Evolutionary conservation across 2,113 vertebrate genomes (phyloP).

Genomic region (Hippocampus mohnikei): DNA sequence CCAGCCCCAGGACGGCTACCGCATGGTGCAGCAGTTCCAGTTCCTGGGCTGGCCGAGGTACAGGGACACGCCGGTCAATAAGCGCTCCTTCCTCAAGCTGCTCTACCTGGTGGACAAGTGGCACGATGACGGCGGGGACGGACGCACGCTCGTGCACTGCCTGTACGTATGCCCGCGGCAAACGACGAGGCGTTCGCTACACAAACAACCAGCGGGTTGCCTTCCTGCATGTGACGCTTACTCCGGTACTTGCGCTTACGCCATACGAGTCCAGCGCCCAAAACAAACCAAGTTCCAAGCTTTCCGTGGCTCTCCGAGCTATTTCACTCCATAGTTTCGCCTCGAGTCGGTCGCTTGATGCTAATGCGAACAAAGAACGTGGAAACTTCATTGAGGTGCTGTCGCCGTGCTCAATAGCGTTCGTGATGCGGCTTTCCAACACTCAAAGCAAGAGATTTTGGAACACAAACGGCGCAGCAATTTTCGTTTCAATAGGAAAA

Average conservation of each 20-base stretch:
- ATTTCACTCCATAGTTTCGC: too few relatives aligned
- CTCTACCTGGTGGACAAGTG: constrained; percentile 94
- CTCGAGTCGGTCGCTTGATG: too few relatives aligned
- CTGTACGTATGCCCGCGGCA: constrained; percentile 74
- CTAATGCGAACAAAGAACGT: too few relatives aligned
- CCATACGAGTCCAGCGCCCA: too few relatives aligned
- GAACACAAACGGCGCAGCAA: too few relatives aligned
- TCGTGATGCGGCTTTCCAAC: too few relatives aligned
- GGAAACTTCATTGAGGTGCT: too few relatives aligned
- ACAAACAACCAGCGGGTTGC: neutral
- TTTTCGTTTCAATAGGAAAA: too few relatives aligned
- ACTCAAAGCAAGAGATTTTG: too few relatives aligned
- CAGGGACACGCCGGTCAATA: constrained; percentile 88
- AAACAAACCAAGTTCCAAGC: too few relatives aligned
- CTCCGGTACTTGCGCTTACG: neutral
- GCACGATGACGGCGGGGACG: constrained; percentile 94
- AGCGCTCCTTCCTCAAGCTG: constrained; percentile 93
- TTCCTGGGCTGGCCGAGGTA: constrained; percentile 98
- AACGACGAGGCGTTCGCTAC: neutral
- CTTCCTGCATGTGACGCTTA: neutral
- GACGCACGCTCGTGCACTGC: constrained; percentile 92
- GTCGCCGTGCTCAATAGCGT: too few relatives aligned
- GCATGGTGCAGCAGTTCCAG: constrained; percentile 98
- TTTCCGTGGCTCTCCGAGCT: too few relatives aligned
- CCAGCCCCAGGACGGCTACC: constrained; percentile 91